Base-by-base conservation (phyloP, 2,113 vertebrate genomes). In the Tapirus terrestris region DNA sequence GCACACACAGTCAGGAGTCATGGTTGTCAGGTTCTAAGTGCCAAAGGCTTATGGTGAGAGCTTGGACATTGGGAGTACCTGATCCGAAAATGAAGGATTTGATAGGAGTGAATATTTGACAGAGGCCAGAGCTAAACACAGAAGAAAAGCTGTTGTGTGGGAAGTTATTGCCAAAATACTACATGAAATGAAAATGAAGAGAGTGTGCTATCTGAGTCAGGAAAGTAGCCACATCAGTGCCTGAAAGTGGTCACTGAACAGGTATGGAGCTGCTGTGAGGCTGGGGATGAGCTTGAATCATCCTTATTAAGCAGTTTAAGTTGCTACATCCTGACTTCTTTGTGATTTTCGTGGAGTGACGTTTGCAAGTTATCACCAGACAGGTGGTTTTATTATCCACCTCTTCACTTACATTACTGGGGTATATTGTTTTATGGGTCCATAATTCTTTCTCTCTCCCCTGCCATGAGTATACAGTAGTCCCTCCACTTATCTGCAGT, bases 211-310 rank as follows among this genome's bases (percentile, higher is more conserved):
- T 31, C 8, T 0, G 21, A 80, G 3, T 16, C 7, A 2, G 27
- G 4, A 23, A 61, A 3, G 1, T 1, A 3, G 13, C 20, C 25
- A 9, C 1, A 0, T 18, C 2, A 8, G 9, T 5, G 31, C 45
- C 21, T 21, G 39, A 8, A 17, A 9, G 20, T 53, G n/a, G 43
- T 2, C 5, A 14, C 8, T 8, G 5, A 1, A 0, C 9, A 43
- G 3, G 20, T 7, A 1, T 2, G 7, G 23, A 17, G 33, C 23
- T 25, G 56, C 20, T 76, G 8, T 25, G 33, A 9, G 29, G 13
- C 36, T 76, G 65, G 10, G 48, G 0, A 25, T 4, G 31, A 53
- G 39, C 48, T 36, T 48, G 73, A 68, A 9, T 70, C 3, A 23
- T 75, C 25, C 20, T 65, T 11, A 70, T 9, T 13, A 51, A 31